phyloP scores from a whole-genome alignment of 2,797 vertebrate species.

The Podarcis siculus region DNA sequence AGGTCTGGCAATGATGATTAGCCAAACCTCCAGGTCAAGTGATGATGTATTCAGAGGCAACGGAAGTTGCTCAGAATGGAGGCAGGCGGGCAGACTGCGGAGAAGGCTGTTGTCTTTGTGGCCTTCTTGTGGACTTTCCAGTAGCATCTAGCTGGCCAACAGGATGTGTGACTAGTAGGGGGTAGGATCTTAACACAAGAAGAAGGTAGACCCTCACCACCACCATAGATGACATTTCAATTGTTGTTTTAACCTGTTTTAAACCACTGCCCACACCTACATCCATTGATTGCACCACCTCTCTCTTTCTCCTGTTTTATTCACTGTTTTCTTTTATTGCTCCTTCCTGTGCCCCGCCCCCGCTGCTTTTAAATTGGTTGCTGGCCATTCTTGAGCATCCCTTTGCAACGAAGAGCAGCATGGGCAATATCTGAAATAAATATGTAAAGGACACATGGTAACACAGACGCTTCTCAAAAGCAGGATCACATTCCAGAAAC shows the following conservation, averaged over 20 bases:
- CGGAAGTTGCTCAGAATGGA: not conserved
- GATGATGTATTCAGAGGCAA: not conserved
- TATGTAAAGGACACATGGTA: not conserved
- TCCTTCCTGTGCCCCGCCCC: not conserved
- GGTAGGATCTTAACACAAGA: too few relatives aligned
- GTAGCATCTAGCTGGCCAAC: not conserved
- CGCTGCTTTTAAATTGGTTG: not conserved
- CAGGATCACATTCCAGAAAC: not conserved
- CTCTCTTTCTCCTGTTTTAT: not conserved
- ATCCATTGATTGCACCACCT: not conserved
- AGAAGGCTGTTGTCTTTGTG: not conserved
- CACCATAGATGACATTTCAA: not conserved
- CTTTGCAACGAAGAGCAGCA: not conserved
- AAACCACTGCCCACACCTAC: not conserved
- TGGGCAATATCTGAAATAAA: not conserved
- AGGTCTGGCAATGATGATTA: not conserved
- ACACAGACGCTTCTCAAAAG: not conserved
- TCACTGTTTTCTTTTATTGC: not conserved
- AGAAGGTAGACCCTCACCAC: too few relatives aligned
- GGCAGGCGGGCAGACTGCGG: not conserved
- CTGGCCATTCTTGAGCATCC: not conserved
- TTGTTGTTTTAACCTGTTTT: not conserved
- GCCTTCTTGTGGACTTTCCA: not conserved
- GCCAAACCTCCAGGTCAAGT: not conserved
- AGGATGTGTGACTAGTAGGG: not conserved